These are phyloP conservation scores for Pandemis corylana DNA, from an alignment of 2,888 invertebrate genomes.

Conservation along the genomic window DNA sequence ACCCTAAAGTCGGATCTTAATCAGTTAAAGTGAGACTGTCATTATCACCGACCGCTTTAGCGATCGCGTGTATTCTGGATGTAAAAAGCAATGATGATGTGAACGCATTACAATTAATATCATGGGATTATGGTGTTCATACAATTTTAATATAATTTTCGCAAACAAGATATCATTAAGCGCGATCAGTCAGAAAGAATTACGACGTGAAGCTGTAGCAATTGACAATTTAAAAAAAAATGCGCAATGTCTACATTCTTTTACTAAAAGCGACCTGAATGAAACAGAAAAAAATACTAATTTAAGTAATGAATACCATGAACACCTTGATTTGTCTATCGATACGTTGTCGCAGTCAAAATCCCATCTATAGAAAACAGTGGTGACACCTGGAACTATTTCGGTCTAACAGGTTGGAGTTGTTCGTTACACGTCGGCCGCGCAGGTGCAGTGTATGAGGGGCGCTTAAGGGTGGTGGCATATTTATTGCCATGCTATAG, in stretches of 20 bases:
- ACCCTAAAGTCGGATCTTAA: not conserved
- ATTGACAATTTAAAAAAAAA: not conserved
- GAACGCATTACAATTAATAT: constrained; percentile 8
- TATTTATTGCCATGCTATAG: constrained; percentile 5
- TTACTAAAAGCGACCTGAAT: too few species aligned
- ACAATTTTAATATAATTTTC: not conserved
- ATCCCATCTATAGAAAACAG: constrained; percentile 26
- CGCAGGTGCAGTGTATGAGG: constrained; percentile 51
- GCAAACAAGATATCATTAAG: not conserved
- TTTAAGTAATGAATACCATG: not conserved
- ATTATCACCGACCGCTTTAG: not conserved
- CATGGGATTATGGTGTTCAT: not conserved
- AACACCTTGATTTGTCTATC: not conserved
- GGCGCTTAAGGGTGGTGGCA: constrained; percentile 36
- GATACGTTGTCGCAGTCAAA: constrained; percentile 11
- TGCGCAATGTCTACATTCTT: too few species aligned
- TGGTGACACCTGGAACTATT: constrained; percentile 64
- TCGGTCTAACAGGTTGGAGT: constrained; percentile 55
- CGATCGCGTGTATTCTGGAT: not conserved
- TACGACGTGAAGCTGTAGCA: not conserved
- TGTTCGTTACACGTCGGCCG: constrained; percentile 45
- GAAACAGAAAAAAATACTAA: too few species aligned
- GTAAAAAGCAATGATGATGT: not conserved
- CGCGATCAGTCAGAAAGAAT: not conserved
- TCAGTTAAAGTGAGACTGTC: not conserved